Conservation (phyloP, 2,888 invertebrate species). For the Napeogenes sylphis region DNA sequence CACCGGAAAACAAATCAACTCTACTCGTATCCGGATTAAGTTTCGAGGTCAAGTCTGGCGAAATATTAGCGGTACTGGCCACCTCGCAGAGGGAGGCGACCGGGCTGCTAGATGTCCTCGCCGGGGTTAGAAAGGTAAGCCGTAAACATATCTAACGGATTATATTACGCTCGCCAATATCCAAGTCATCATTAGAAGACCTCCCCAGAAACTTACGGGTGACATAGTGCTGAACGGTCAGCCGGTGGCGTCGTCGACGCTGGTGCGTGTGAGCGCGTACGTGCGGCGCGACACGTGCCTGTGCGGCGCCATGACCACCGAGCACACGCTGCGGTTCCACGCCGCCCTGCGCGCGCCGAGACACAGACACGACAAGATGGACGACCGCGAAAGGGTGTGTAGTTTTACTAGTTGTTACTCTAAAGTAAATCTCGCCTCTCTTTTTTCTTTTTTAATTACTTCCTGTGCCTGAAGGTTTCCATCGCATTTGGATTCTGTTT, state of each 20-base stretch:
- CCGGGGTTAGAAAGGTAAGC: conserved; percentile 81
- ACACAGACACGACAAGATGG: conserved; percentile 80
- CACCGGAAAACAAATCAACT: conserved; percentile 73
- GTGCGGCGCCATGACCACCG: conserved; percentile 92
- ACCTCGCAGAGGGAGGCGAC: conserved; percentile 93
- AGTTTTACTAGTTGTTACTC: no score
- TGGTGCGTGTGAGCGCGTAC: conserved; percentile 85
- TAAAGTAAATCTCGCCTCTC: no score
- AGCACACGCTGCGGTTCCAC: conserved; percentile 91
- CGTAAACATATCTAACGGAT: neutral
- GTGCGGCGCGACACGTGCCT: conserved; percentile 85
- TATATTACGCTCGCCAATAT: no score
- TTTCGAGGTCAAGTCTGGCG: conserved; percentile 93
- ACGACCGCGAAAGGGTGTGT: conserved; percentile 84
- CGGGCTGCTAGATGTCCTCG: conserved; percentile 88
- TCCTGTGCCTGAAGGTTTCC: no score
- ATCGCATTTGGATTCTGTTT: no score
- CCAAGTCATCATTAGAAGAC: no score
- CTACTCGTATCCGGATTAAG: conserved; percentile 85
- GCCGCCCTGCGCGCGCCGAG: conserved; percentile 84
- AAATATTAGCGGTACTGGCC: conserved; percentile 93
- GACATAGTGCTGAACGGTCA: conserved; percentile 93
- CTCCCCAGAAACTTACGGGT: conserved; percentile 78
- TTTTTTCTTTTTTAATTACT: no score
- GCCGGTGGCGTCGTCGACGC: conserved; percentile 82